Evolutionary conservation across 2,113 vertebrate species (phyloP).

Genomic region (Sialia sialis): DNA sequence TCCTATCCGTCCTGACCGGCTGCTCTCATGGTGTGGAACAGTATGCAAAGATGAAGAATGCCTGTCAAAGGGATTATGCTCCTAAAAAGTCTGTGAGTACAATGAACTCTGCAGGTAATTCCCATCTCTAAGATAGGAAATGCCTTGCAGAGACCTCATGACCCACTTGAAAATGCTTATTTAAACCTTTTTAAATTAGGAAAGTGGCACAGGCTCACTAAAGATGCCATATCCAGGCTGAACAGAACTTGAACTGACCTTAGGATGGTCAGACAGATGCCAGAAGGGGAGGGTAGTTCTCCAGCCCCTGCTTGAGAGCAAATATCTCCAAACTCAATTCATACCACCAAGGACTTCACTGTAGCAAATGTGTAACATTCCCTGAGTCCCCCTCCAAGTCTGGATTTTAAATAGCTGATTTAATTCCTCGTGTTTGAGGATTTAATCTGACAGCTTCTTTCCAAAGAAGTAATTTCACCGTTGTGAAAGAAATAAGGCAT

Average conservation of each 20-base stretch:
- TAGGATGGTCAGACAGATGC: neutral
- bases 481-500: neutral
- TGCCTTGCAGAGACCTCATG: neutral
- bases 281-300: neutral
- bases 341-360: neutral
- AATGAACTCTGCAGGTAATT: neutral
- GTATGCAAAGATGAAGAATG: neutral
- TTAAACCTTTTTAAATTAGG: neutral
- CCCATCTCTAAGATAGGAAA: neutral
- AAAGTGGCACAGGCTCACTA: neutral
- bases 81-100: neutral
- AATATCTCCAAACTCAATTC: neutral
- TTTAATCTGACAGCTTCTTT: neutral
- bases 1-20: neutral
- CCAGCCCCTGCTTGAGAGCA: neutral
- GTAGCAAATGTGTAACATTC: neutral
- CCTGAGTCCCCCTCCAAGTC: neutral
- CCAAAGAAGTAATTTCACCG: neutral
- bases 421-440: neutral
- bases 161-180: neutral
- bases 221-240: neutral
- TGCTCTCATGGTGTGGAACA: neutral
- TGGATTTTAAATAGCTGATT: neutral
- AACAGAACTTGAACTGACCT: neutral
- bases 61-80: neutral